phyloP scores from a whole-genome alignment of 2,113 vertebrate species.

The Epinephelus cyanopodus region DNA sequence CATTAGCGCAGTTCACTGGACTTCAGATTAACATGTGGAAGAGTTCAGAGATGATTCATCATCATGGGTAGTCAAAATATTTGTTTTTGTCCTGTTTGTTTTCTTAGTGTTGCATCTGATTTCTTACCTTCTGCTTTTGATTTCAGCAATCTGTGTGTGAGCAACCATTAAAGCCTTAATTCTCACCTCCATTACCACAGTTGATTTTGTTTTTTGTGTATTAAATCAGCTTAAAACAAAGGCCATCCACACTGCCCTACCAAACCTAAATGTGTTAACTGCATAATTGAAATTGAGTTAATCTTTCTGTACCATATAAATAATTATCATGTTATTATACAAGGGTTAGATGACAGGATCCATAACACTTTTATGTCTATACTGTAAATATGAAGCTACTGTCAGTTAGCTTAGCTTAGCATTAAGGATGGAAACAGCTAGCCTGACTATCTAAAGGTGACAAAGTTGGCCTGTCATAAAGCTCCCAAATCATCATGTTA shows the following conservation, averaged over 20 bases:
- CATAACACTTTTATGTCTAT: neutral
- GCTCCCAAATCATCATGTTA: too few species aligned
- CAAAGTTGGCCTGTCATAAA: neutral
- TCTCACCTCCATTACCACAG: neutral
- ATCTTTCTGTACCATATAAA: neutral
- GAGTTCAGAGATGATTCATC: neutral
- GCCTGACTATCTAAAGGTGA: neutral
- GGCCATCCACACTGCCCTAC: neutral
- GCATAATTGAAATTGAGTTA: neutral
- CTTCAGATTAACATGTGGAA: neutral
- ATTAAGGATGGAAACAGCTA: too few species aligned
- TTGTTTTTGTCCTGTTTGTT: neutral
- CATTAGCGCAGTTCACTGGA: slow-evolving; percentile 15
- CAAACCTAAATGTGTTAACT: neutral
- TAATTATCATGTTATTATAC: neutral
- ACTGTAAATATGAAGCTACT: neutral
- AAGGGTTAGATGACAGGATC: neutral
- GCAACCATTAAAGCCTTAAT: neutral
- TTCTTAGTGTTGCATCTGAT: neutral
- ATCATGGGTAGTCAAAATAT: neutral
- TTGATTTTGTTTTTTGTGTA: too few species aligned
- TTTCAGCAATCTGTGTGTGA: neutral
- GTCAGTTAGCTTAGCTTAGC: neutral
- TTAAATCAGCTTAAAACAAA: neutral
- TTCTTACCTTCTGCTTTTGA: slow-evolving; percentile 1